phyloP scores from a whole-genome alignment of 2,797 vertebrate genomes.

The Anabacerthia variegaticeps region DNA sequence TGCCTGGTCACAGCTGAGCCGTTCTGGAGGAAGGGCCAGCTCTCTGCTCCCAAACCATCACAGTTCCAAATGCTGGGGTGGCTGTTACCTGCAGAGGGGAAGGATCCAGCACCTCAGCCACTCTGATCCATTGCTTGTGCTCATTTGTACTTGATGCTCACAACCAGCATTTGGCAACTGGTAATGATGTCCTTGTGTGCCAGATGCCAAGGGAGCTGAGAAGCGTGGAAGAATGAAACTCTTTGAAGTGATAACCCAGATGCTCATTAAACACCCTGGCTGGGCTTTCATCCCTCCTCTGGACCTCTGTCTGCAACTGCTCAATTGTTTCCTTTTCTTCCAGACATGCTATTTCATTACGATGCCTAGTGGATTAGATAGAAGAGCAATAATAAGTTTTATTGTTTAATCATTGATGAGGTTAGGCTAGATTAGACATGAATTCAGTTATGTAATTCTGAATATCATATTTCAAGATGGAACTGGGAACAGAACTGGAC shows the following conservation, averaged over 20 bases:
- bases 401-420: constrained; percentile 44
- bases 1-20: background rate
- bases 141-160: rapidly evolving
- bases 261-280: background rate
- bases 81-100: background rate
- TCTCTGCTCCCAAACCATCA: background rate
- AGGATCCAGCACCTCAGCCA: background rate
- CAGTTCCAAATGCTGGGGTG: background rate
- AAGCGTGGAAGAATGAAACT: background rate
- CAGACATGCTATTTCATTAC: background rate
- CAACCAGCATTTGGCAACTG: background rate
- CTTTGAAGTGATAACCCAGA: background rate
- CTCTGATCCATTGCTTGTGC: rapidly evolving
- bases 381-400: constrained; percentile 8
- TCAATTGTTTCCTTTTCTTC: background rate
- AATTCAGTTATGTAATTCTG: background rate
- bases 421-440: constrained; percentile 2
- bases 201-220: background rate
- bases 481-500: background rate
- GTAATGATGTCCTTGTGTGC: background rate
- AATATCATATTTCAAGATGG: background rate
- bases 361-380: background rate
- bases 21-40: background rate
- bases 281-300: background rate
- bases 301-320: background rate